Evolutionary conservation across 2,113 vertebrate species (phyloP).

Genomic region (Terrapene triunguis): DNA sequence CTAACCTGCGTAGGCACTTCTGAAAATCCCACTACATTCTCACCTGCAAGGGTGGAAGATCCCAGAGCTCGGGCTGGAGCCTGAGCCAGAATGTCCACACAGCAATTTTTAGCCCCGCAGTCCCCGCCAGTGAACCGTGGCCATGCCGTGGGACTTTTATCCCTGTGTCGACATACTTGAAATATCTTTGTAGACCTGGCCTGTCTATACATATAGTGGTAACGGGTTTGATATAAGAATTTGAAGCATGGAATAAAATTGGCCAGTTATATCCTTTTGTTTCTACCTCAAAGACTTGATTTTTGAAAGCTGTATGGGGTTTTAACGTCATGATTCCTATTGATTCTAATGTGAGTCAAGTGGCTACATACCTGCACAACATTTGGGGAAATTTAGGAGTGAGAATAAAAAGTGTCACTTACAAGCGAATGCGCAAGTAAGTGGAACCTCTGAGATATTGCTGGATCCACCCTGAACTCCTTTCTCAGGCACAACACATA

Average conservation of each 20-base stretch:
- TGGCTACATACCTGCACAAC: neutral
- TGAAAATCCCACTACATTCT: neutral
- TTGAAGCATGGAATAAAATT: neutral
- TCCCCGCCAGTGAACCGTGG: neutral
- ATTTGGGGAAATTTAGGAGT: neutral
- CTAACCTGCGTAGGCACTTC: neutral
- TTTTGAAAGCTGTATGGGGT: neutral
- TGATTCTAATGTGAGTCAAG: neutral
- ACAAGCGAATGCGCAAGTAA: neutral
- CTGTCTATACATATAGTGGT: neutral
- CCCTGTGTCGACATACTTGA: neutral
- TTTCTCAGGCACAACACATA: neutral
- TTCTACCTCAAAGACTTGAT: constrained; percentile 5
- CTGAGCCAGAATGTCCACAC: neutral
- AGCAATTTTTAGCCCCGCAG: neutral
- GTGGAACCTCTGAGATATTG: neutral
- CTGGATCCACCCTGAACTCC: neutral
- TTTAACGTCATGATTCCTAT: neutral
- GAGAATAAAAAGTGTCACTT: neutral
- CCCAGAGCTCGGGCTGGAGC: neutral
- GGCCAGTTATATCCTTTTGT: neutral
- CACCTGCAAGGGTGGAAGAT: neutral
- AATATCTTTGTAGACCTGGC: neutral
- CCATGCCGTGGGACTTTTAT: neutral
- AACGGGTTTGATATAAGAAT: neutral